A percentile compares a stretch with the other conserved stretches of the same genome.
phyloP scores from a whole-genome alignment of 2,888 invertebrate species.

The Seira sanloemensis region DNA sequence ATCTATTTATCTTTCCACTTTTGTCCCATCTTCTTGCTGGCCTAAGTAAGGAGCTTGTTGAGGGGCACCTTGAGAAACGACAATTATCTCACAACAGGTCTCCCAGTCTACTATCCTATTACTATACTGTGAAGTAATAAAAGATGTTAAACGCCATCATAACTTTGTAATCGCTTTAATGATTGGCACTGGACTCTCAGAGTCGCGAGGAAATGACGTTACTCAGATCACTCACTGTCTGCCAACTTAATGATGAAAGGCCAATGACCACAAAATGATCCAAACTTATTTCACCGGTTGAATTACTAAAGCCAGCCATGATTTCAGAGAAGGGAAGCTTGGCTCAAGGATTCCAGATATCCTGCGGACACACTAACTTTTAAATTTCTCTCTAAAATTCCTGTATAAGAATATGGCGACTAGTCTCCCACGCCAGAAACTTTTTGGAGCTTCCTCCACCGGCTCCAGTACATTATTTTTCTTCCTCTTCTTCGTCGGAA shows the following conservation, averaged over 20 bases:
- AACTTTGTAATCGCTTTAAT: neutral
- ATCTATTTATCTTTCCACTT: neutral
- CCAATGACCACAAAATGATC: neutral
- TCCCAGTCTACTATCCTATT: too few species aligned
- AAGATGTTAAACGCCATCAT: too few species aligned
- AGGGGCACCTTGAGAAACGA: too few species aligned
- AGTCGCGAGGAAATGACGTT: too few species aligned
- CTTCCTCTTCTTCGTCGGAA: neutral
- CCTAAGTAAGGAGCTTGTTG: too few species aligned
- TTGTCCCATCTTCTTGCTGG: too few species aligned
- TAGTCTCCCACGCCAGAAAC: conserved; percentile 37
- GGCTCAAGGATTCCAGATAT: neutral
- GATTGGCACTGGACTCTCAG: neutral
- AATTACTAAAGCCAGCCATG: neutral
- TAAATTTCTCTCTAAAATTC: neutral
- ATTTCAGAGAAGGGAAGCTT: neutral
- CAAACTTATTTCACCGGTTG: neutral
- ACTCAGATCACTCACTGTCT: too few species aligned
- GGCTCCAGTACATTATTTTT: neutral
- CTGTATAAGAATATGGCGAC: too few species aligned
- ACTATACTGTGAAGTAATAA: too few species aligned
- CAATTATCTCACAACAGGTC: too few species aligned
- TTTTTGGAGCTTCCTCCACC: conserved; percentile 32
- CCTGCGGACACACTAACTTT: neutral
- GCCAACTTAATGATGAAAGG: neutral